Percentiles rank a stretch among this genome's conserved stretches.
These are phyloP conservation scores for Erebia aethiops DNA, from an alignment of 2,888 invertebrate species.

Conservation along the genomic window DNA sequence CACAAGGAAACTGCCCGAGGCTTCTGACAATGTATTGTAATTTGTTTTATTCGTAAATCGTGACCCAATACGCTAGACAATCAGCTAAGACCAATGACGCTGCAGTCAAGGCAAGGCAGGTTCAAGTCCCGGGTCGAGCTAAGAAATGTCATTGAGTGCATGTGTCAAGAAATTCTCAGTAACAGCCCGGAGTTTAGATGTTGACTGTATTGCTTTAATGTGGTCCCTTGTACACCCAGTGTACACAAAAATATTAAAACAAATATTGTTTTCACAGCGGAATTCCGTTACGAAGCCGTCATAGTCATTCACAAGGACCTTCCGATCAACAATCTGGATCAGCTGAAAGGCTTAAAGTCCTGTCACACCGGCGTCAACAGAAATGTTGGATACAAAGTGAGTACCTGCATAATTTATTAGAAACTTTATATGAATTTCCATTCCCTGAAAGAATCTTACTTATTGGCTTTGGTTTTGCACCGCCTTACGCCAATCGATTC, in stretches of 20 bases:
- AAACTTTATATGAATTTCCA: no score
- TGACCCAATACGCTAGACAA: no score
- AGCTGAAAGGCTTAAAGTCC: conserved; percentile 89
- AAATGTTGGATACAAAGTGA: conserved; percentile 93
- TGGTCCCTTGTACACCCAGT: not conserved
- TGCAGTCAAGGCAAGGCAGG: no score
- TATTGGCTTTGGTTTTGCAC: no score
- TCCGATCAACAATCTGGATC: conserved; percentile 85
- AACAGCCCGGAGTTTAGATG: not conserved
- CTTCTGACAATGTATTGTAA: not conserved
- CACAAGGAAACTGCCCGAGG: conserved; percentile 3
- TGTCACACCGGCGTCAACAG: conserved; percentile 94
- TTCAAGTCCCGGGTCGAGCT: no score
- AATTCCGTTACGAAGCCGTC: conserved; percentile 91
- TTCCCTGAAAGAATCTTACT: no score
- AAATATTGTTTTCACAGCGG: conserved; percentile 76
- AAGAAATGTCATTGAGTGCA: no score
- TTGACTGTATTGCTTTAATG: no score
- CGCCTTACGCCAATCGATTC: no score
- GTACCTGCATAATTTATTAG: conserved; percentile 16
- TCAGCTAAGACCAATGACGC: no score
- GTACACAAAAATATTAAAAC: not conserved
- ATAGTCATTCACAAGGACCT: conserved; percentile 90
- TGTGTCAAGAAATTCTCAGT: no score
- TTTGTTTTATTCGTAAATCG: not conserved